A percentile compares a stretch with the other conserved stretches of the same genome.
phyloP scores from a whole-genome alignment of 1,140 invertebrate genomes.

The Pseudachorutes palmiensis region DNA sequence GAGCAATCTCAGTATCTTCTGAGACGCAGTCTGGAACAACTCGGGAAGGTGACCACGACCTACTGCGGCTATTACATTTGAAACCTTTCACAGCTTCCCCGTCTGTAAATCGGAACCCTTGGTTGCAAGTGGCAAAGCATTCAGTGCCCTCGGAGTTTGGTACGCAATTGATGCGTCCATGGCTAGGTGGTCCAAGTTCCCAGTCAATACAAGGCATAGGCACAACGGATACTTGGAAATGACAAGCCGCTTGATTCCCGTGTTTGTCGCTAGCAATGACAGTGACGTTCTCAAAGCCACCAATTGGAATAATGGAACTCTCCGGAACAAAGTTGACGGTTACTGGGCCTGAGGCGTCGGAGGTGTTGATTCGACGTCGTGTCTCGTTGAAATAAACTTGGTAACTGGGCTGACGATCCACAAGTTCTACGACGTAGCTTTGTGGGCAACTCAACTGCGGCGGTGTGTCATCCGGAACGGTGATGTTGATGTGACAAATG shows the following conservation, averaged over 20 bases:
- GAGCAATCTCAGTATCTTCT: slow-evolving; percentile 84
- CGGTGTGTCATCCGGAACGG: slow-evolving; percentile 69
- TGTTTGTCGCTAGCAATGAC: slow-evolving; percentile 79
- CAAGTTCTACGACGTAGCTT: slow-evolving; percentile 86
- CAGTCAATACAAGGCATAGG: slow-evolving; percentile 89
- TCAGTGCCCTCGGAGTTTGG: slow-evolving; percentile 60
- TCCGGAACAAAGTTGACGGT: slow-evolving; percentile 74
- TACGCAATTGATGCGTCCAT: slow-evolving; percentile 79
- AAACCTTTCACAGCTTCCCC: slow-evolving; percentile 78
- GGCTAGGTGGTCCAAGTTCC: slow-evolving; percentile 77
- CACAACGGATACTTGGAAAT: slow-evolving; percentile 90
- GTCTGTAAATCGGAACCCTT: slow-evolving; percentile 85
- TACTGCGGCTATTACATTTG: slow-evolving; percentile 63
- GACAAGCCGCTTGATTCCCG: slow-evolving; percentile 76
- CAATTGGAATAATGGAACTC: slow-evolving; percentile 73
- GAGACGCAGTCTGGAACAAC: slow-evolving; percentile 90
- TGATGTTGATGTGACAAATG: slow-evolving; percentile 89
- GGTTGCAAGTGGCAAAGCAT: slow-evolving; percentile 82
- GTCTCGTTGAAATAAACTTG: slow-evolving; percentile 89
- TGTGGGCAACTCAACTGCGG: slow-evolving; percentile 89
- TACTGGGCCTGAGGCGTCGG: slow-evolving; percentile 82
- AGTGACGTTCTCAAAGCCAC: slow-evolving; percentile 89
- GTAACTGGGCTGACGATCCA: slow-evolving; percentile 81
- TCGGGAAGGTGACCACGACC: slow-evolving; percentile 67
- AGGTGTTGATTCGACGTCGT: slow-evolving; percentile 69